These are phyloP conservation scores for Hyposoter didymator DNA, from an alignment of 2,888 invertebrate genomes.

Conservation along the genomic window DNA sequence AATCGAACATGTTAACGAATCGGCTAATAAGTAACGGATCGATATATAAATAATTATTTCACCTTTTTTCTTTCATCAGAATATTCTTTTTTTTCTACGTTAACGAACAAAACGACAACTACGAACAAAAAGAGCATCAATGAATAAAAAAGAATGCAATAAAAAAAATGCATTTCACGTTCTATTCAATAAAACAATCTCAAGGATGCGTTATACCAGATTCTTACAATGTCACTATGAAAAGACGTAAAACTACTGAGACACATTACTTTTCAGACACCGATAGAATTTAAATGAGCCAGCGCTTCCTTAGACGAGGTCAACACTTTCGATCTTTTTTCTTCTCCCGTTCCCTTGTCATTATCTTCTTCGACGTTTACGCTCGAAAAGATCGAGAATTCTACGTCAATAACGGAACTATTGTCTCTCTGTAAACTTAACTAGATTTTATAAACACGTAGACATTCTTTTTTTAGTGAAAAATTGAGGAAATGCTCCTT, in stretches of 20 bases:
- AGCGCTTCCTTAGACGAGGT: constrained; percentile 8
- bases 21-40: not conserved
- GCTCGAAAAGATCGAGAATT: constrained; percentile 44
- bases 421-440: constrained; percentile 33
- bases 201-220: constrained; percentile 21
- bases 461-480: not conserved
- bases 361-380: constrained; percentile 7
- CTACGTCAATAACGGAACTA: constrained; percentile 58
- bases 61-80: not conserved
- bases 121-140: not conserved
- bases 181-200: constrained; percentile 2
- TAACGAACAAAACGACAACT: not conserved
- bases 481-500: constrained; percentile 33
- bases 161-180: not conserved
- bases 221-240: constrained; percentile 30
- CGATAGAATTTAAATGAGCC: constrained; percentile 56
- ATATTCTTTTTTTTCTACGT: not conserved
- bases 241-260: constrained; percentile 50
- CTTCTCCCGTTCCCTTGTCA: not conserved
- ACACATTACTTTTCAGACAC: constrained; percentile 6
- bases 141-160: not conserved
- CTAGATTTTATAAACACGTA: not conserved
- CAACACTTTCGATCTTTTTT: constrained; percentile 36
- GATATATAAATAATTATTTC: not conserved
- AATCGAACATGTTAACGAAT: not conserved